Evolutionary conservation across 2,797 vertebrate genomes (phyloP), one percentile per base, ranked within the genome.

Genomic region (Anas bahamensis): DNA sequence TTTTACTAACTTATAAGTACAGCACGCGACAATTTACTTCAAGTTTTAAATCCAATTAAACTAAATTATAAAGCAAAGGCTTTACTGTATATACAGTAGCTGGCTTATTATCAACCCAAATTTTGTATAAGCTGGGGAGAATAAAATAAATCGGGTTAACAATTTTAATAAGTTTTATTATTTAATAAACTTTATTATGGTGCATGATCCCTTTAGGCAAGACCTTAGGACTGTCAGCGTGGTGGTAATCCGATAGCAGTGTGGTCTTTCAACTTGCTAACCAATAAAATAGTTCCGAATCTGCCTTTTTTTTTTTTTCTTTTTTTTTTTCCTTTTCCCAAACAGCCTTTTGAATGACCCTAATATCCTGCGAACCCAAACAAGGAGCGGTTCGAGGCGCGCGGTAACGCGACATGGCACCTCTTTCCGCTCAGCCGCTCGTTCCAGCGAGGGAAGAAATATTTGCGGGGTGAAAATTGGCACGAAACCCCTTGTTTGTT

Each of bases 131-230:
- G 99, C 99, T 98, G 98, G 98, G 98, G 99, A 99, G 99, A 99
- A 99, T 99, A 98, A 99, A 99, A 98, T 99, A 99, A 99, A 99
- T 99, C 99, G 99, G 99, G 99, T 99, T 99, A 99, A 99, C 99
- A 99, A 98, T 99, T 99, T 99, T 99, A 99, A 99, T 99, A 99
- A 99, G 99, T 99, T 99, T 99, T 99, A 99, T 99, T 99, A 99
- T 99, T 99, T 99, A 99, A 99, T 99, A 99, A 99, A 99, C 98
- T 99, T 99, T 99, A 99, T 99, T 99, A 99, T 98, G 98, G 98
- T 97, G 98, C 98, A 97, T 99, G 99, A 99, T 99, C 99, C 99
- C 99, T 99, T 99, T 99, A 99, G 99, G 99, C 99, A 98, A 99
- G 98, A 98, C 99, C 99, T 98, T 98, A 98, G 98, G 98, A 98